These are phyloP conservation scores for Halichoeres trimaculatus DNA, from an alignment of 2,113 vertebrate genomes.

Conservation along the genomic window DNA sequence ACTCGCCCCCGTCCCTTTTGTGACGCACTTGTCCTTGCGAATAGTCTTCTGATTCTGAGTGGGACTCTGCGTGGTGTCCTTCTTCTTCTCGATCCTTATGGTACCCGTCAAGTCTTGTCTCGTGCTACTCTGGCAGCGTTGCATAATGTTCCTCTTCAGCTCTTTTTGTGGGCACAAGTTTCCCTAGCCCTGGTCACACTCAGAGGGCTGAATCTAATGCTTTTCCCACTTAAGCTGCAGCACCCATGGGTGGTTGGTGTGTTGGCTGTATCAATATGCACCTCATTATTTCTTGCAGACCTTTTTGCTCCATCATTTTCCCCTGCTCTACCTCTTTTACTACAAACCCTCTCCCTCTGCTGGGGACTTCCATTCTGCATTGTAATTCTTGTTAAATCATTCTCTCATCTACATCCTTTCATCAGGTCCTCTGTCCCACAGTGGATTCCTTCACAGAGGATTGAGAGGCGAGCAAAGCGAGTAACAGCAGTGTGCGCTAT, in stretches of 20 bases:
- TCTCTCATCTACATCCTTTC: slow-evolving; percentile 69
- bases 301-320: slow-evolving; percentile 77
- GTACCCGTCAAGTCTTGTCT: slow-evolving; percentile 81
- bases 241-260: slow-evolving; percentile 78
- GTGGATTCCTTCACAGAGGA: slow-evolving; percentile 56
- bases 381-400: slow-evolving; percentile 80
- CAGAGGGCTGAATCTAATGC: slow-evolving; percentile 70
- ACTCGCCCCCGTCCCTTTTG: slow-evolving; percentile 72
- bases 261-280: slow-evolving; percentile 71
- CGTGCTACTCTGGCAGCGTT: slow-evolving; percentile 80
- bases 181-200: slow-evolving; percentile 84
- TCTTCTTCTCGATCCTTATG: slow-evolving; percentile 89
- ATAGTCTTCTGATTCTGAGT: slow-evolving; percentile 80
- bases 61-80: slow-evolving; percentile 84
- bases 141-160: slow-evolving; percentile 85
- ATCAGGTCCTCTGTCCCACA: slow-evolving; percentile 54
- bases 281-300: slow-evolving; percentile 80
- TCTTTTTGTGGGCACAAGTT: slow-evolving; percentile 85
- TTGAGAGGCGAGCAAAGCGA: slow-evolving; percentile 47
- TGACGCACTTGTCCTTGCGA: slow-evolving; percentile 73
- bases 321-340: slow-evolving; percentile 78
- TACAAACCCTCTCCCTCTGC: slow-evolving; percentile 85
- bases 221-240: slow-evolving; percentile 77
- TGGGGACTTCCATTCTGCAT: slow-evolving; percentile 83
- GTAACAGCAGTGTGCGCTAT: slow-evolving; percentile 75